A percentile compares a stretch with the other conserved stretches of the same genome.
These are phyloP conservation scores for Leptodactylus fuscus DNA, from an alignment of 2,113 vertebrate genomes.

Conservation along the genomic window DNA sequence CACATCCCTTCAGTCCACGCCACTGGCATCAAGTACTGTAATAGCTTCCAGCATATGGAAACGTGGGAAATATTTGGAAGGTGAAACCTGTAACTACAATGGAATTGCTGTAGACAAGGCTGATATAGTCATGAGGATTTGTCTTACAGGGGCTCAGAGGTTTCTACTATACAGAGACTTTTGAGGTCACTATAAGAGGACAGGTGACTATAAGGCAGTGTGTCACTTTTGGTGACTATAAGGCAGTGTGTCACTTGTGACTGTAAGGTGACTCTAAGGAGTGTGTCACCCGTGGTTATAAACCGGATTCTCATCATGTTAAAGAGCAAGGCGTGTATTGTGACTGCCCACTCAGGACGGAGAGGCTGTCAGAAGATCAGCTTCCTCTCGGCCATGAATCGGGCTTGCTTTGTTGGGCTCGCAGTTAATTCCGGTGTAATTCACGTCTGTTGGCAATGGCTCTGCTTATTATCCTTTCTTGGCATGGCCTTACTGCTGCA, in stretches of 20 bases:
- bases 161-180: background rate
- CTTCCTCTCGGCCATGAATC: slow-evolving; percentile 20
- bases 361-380: background rate
- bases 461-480: slow-evolving; percentile 20
- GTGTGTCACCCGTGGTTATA: background rate
- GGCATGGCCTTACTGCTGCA: slow-evolving; percentile 5
- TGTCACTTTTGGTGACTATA: too few relatives aligned
- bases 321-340: background rate
- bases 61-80: background rate
- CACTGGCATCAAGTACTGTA: background rate
- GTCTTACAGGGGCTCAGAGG: background rate
- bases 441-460: slow-evolving; percentile 27
- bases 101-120: background rate
- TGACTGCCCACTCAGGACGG: background rate
- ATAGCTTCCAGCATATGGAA: background rate
- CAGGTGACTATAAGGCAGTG: background rate
- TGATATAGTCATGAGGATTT: background rate
- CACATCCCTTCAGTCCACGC: background rate
- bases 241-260: background rate
- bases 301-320: background rate
- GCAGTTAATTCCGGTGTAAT: slow-evolving; percentile 25
- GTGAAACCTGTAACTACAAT: background rate
- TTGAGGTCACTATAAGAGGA: background rate
- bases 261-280: background rate
- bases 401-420: slow-evolving; percentile 12